These are phyloP conservation scores for Cochlearius cochlearius DNA, from an alignment of 2,113 vertebrate genomes.

Conservation along the genomic window DNA sequence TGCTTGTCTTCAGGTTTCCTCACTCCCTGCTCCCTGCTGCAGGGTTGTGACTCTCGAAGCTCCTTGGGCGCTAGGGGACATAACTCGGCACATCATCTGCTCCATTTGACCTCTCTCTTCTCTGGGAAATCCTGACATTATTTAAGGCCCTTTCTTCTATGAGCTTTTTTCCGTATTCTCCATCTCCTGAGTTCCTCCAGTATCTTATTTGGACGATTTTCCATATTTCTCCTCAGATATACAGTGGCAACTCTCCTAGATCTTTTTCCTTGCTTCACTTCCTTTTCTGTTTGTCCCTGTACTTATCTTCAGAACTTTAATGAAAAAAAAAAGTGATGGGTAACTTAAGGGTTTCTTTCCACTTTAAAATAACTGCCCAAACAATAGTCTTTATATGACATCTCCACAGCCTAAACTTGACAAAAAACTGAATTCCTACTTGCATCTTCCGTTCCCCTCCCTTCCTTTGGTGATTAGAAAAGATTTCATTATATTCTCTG, in stretches of 20 bases:
- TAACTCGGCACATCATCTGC: not conserved
- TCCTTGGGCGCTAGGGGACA: not conserved
- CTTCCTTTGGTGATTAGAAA: not conserved
- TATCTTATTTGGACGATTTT: not conserved
- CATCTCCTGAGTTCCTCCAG: not conserved
- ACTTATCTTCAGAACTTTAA: not conserved
- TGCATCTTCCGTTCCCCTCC: not conserved
- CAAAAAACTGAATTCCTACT: not conserved
- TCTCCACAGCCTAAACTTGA: not conserved
- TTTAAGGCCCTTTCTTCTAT: not conserved
- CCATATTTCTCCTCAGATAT: not conserved
- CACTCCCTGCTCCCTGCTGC: not conserved
- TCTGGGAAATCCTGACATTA: not conserved
- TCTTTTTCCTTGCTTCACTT: not conserved
- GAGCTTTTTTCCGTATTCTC: not conserved
- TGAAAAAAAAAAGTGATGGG: accelerated
- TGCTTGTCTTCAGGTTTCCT: not conserved
- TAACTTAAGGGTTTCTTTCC: not conserved
- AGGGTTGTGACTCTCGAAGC: not conserved
- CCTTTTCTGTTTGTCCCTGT: not conserved
- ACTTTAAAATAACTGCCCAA: not conserved
- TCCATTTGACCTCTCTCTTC: not conserved
- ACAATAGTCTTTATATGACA: not conserved
- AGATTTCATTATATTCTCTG: not conserved
- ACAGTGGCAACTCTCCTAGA: not conserved